A percentile compares a stretch with the other conserved stretches of the same genome.
phyloP scores from a whole-genome alignment of 2,888 invertebrate species.

The Brachypterus glaber region DNA sequence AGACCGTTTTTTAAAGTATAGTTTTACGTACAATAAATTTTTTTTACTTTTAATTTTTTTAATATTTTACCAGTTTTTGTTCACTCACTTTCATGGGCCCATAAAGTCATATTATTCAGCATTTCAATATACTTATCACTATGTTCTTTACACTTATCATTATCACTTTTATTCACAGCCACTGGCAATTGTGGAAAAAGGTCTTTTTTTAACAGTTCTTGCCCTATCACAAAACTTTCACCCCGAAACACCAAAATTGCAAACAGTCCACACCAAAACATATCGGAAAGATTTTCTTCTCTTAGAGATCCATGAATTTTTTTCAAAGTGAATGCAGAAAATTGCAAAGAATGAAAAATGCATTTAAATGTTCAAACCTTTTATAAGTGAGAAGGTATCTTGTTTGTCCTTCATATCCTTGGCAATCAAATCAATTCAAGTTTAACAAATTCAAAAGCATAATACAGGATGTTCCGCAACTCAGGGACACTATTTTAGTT shows the following conservation, averaged over 20 bases:
- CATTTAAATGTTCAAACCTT: constrained; percentile 22
- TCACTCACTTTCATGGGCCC: constrained; percentile 47
- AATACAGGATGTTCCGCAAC: too few relatives aligned
- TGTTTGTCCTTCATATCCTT: constrained; percentile 21
- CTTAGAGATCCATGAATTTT: too few relatives aligned
- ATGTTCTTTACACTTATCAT: constrained; percentile 26
- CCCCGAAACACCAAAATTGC: constrained; percentile 4
- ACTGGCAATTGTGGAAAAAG: constrained; percentile 29
- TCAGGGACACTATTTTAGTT: too few relatives aligned
- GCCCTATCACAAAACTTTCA: background rate
- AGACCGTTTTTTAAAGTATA: too few relatives aligned
- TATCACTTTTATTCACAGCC: constrained; percentile 23
- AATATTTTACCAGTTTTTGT: too few relatives aligned
- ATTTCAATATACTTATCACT: constrained; percentile 26
- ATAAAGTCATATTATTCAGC: constrained; percentile 46
- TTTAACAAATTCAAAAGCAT: too few relatives aligned
- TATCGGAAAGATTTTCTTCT: constrained; percentile 7
- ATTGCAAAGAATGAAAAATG: constrained; percentile 15
- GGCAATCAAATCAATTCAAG: constrained; percentile 9
- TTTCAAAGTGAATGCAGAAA: too few relatives aligned
- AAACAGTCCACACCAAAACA: constrained; percentile 5
- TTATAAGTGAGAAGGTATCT: constrained; percentile 24
- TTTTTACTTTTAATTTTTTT: too few relatives aligned
- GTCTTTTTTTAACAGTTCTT: background rate
- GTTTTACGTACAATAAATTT: too few relatives aligned